Evolutionary conservation across 2,888 invertebrate genomes (phyloP).

Genomic region (Trichopoda pennipes): DNA sequence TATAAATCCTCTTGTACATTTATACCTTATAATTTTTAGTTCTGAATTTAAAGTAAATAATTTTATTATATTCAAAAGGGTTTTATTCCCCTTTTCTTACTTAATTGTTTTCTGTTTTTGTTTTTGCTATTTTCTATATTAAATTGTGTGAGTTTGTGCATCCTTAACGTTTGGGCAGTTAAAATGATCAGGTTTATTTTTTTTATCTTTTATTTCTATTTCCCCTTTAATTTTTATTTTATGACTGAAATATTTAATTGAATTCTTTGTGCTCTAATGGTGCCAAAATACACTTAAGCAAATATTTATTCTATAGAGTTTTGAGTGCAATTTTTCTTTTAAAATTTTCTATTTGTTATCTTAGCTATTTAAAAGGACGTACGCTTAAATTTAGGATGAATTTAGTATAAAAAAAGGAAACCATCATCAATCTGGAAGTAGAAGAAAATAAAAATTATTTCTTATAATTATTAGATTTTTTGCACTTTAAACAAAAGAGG

Average conservation of each 20-base stretch:
- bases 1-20: slow-evolving; percentile 5
- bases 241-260: slow-evolving; percentile 38
- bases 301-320: slow-evolving; percentile 28
- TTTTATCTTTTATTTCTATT: slow-evolving; percentile 23
- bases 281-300: slow-evolving; percentile 66
- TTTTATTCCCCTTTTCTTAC: neutral
- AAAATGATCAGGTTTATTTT: slow-evolving; percentile 50
- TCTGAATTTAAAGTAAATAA: slow-evolving; percentile 53
- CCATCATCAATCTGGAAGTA: slow-evolving; percentile 51
- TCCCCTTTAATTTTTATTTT: slow-evolving; percentile 28
- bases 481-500: too few species aligned
- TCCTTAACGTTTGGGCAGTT: slow-evolving; percentile 49
- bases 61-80: slow-evolving; percentile 49
- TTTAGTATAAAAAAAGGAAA: slow-evolving; percentile 20
- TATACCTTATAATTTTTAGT: slow-evolving; percentile 9
- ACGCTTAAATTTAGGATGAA: neutral
- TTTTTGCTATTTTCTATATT: slow-evolving; percentile 32
- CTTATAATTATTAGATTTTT: too few species aligned
- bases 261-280: slow-evolving; percentile 58
- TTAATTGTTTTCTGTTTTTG: neutral
- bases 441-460: neutral
- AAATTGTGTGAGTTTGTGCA: slow-evolving; percentile 39
- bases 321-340: slow-evolving; percentile 50
- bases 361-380: slow-evolving; percentile 34
- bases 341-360: slow-evolving; percentile 2